These are phyloP conservation scores for Ageneiosus marmoratus DNA, from an alignment of 2,113 vertebrate genomes.

Conservation along the genomic window DNA sequence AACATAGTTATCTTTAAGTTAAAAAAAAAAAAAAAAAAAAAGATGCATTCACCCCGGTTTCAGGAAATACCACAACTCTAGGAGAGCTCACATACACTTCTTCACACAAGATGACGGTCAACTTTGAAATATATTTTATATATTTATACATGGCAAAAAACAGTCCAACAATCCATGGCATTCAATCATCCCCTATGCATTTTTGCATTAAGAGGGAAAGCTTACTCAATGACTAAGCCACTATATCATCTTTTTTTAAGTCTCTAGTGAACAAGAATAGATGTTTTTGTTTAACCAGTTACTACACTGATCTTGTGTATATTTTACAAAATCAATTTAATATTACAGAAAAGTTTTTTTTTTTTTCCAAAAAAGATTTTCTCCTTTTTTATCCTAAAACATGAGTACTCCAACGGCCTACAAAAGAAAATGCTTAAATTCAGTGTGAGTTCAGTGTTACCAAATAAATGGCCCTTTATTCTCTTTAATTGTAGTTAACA, in stretches of 20 bases:
- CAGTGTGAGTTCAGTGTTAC: slow-evolving; percentile 54
- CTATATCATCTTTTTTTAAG: slow-evolving; percentile 31
- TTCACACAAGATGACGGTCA: slow-evolving; percentile 66
- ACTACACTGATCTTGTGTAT: slow-evolving; percentile 84
- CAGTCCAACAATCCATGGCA: slow-evolving; percentile 66
- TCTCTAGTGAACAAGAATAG: slow-evolving; percentile 89
- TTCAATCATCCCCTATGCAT: slow-evolving; percentile 71
- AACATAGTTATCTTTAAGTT: slow-evolving; percentile 77
- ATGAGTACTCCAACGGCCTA: slow-evolving; percentile 98
- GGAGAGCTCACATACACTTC: slow-evolving; percentile 68
- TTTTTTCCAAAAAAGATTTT: slow-evolving; percentile 68
- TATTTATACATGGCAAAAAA: slow-evolving; percentile 58
- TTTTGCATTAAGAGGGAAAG: slow-evolving; percentile 71
- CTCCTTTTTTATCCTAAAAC: slow-evolving; percentile 90
- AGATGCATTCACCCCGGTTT: slow-evolving; percentile 69
- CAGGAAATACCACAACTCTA: slow-evolving; percentile 61
- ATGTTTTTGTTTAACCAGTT: slow-evolving; percentile 82
- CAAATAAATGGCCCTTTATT: slow-evolving; percentile 29
- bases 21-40: slow-evolving; percentile 62
- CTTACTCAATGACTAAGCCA: slow-evolving; percentile 73
- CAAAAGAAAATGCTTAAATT: slow-evolving; percentile 66
- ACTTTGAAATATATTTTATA: slow-evolving; percentile 55
- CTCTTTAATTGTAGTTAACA: slow-evolving; percentile 28
- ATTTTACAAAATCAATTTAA: slow-evolving; percentile 86
- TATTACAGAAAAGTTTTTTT: slow-evolving; percentile 93